Base-by-base conservation (phyloP, 2,888 invertebrate species). In the Heliconius hortense region DNA sequence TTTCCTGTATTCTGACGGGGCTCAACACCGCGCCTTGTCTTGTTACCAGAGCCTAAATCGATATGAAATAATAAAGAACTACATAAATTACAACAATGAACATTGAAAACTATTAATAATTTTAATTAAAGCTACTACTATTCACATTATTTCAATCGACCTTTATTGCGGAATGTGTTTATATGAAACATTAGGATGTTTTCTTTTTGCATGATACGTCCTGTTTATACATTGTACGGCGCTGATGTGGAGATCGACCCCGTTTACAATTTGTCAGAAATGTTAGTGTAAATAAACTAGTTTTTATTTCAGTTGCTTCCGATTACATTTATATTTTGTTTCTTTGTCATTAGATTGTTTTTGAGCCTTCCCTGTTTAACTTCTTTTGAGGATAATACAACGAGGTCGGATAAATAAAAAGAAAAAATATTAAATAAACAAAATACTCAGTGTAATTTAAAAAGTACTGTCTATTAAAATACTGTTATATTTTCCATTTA, bases 161-260 rank as follows among this genome's bases (percentile, higher is more conserved):
- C 10, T 43, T 43, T 66, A 66, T 66, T 18, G 39, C 39, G 66
- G 66, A 66, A 66, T 43, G 39, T 69, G 69, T 56, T 69, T 31
- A 26, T 31, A 18, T 69, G 31, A 24, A 56, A 69, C 53, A 69
- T 69, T 69, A 53, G 69, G 56, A 69, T 56, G 69, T 69, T 69
- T 56, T 69, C 56, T 56, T 69, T 56, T 28, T n/a, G 56, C 35
- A 69, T 69, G 69, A 69, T 35, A 69, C 56, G 69, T 69, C 69
- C 69, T 69, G 69, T 69, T 69, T 69, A 69, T 15, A 24, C 31
- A 21, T 18, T n/a, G 31, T 56, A 31, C 10, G 8, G 15, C 39
- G 43, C 24, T 39, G 11, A 8, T 66, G 66, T 66, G 0, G 24
- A 43, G 66, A 43, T 66, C 39, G 66, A 66, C 66, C 66, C 66